Percentiles rank a stretch among this genome's conserved stretches.
Evolutionary conservation across 2,797 vertebrate species (phyloP).

Genomic region (Phrynocephalus vlangalii): DNA sequence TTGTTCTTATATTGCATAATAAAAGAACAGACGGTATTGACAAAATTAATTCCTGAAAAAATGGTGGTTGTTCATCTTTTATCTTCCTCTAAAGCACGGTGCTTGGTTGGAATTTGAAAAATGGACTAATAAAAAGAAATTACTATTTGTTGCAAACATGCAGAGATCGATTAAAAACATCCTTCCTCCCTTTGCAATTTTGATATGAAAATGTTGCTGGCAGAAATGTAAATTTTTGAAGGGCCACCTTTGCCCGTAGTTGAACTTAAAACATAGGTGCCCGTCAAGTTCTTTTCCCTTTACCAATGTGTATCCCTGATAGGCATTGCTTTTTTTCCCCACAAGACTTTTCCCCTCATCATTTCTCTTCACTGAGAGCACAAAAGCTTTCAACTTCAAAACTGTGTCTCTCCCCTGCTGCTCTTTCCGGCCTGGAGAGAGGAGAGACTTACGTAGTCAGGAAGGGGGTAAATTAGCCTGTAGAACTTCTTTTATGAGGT

Average conservation of each 20-base stretch:
- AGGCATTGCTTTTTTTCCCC: slow-evolving; percentile 24
- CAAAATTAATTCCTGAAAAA: slow-evolving; percentile 73
- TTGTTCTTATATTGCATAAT: slow-evolving; percentile 75
- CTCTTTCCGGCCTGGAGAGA: slow-evolving; percentile 45
- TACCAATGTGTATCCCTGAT: neutral
- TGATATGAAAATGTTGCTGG: slow-evolving; percentile 9
- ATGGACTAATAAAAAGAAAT: slow-evolving; percentile 62
- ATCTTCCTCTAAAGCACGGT: slow-evolving; percentile 69
- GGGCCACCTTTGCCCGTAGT: slow-evolving; percentile 44
- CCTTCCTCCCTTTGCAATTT: slow-evolving; percentile 27
- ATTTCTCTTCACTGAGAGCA: slow-evolving; percentile 48
- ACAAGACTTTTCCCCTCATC: neutral
- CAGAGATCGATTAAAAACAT: slow-evolving; percentile 54
- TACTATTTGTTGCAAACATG: slow-evolving; percentile 52
- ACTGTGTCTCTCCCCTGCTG: slow-evolving; percentile 55
- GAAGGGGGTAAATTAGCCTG: slow-evolving; percentile 61
- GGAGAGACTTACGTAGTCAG: slow-evolving; percentile 52
- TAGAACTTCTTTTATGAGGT: slow-evolving; percentile 59
- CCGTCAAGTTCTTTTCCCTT: neutral
- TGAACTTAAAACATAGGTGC: slow-evolving; percentile 31
- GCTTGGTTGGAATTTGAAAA: slow-evolving; percentile 70
- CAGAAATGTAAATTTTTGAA: slow-evolving; percentile 51
- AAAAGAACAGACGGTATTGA: slow-evolving; percentile 76
- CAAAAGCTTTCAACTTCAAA: slow-evolving; percentile 55
- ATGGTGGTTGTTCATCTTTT: slow-evolving; percentile 52